Evolutionary conservation across 2,113 vertebrate species (phyloP), one percentile per base, ranked within the genome.

Genomic region (Ranitomeya variabilis): DNA sequence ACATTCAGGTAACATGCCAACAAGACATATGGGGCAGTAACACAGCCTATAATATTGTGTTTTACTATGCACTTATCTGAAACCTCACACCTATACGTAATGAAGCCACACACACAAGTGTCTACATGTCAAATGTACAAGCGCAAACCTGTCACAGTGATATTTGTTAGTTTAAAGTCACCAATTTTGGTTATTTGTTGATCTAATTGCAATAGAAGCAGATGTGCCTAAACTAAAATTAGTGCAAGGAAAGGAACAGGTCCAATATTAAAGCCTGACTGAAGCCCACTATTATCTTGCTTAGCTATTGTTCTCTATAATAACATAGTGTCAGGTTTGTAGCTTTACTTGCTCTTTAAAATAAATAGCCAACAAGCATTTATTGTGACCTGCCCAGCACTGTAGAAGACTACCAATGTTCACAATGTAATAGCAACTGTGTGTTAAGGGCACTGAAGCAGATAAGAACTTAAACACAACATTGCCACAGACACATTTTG

Each of bases 401-500:
- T 11, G 60, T 64, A 54, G 54, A 83, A 83, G 81, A 54, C 37
- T 69, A 23, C 81, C 81, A 83, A 69, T 83, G 62, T 83, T 69
- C 81, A 54, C 3, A 83, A 55, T 83, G 51, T 69, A 83, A 83
- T 83, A 83, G 81, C 45, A 52, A 64, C 45, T 54, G 37, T 69
- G 81, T 83, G 62, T 83, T 83, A 83, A 83, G 64, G 81, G 81
- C 64, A 69, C 7, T 83, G 81, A 83, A 83, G 81, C 81, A 83
- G 64, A 83, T 67, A 83, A 83, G 81, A 69, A 45, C 62, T 83
- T 83, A 83, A 83, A 83, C 81, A 83, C 51, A 83, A 83, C 81
- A 83, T 69, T 83, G 81, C 52, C 81, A 83, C 64, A 83, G 81
- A 67, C 81, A 83, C 45, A 83, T 83, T 83, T 83, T 23, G 81